A percentile compares a stretch with the other conserved stretches of the same genome.
phyloP scores from a whole-genome alignment of 2,888 invertebrate species.

The Pseudococcus jackbeardsleyi region DNA sequence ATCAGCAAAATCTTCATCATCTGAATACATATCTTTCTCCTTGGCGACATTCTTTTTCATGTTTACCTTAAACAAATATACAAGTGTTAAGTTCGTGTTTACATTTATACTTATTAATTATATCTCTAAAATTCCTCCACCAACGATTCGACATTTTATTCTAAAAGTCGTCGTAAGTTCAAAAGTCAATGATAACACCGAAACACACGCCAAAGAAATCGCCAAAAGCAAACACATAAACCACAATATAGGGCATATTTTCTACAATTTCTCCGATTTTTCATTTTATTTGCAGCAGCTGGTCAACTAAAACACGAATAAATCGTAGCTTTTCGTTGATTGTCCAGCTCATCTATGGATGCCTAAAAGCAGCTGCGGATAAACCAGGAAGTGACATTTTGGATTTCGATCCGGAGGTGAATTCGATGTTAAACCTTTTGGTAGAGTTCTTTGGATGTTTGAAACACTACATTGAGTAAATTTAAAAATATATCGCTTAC shows the following conservation, averaged over 20 bases:
- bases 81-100: neutral
- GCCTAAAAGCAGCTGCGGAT: neutral
- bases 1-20: conserved; percentile 82
- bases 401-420: neutral
- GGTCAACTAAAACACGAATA: neutral
- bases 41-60: conserved; percentile 61
- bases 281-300: neutral
- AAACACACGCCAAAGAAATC: neutral
- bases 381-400: conserved; percentile 30
- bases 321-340: neutral
- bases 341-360: neutral
- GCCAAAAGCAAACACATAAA: neutral
- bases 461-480: too few relatives aligned
- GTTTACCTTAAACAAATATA: conserved; percentile 13
- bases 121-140: neutral
- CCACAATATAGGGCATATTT: neutral
- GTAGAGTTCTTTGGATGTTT: neutral
- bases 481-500: conserved; percentile 66
- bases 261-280: neutral
- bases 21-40: conserved; percentile 78
- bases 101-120: neutral
- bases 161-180: too few relatives aligned
- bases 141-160: neutral
- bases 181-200: neutral
- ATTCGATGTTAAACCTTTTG: neutral